Percentiles rank a stretch among this genome's conserved stretches.
Conservation (phyloP, 2,888 invertebrate genomes). For the Willowsia nigromaculata region DNA sequence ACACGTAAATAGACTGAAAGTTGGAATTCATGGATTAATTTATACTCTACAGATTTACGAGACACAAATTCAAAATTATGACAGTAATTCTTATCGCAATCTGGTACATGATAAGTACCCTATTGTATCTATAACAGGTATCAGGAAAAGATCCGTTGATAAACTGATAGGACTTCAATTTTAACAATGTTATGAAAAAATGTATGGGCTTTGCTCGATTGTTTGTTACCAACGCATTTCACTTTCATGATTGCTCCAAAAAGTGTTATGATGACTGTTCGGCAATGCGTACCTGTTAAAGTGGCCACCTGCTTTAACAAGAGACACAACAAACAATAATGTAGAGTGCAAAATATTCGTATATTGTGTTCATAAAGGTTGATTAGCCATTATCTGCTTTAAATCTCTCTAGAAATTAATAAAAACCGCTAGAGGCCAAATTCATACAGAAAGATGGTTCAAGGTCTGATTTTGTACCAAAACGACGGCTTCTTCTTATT, state of each 20-base stretch:
- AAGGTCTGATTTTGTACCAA: not conserved
- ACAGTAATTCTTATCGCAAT: constrained; percentile 10
- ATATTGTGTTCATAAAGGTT: too few relatives aligned
- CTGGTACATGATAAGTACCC: not conserved
- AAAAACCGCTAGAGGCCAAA: not conserved
- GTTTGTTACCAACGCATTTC: too few relatives aligned
- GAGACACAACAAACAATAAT: too few relatives aligned
- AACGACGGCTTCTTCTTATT: not conserved
- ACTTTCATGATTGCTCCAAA: not conserved
- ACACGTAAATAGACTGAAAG: not conserved
- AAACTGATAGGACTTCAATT: too few relatives aligned
- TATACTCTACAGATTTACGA: constrained; percentile 11
- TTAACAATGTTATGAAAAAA: too few relatives aligned
- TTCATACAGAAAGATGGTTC: not conserved
- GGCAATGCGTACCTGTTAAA: not conserved
- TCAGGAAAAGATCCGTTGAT: too few relatives aligned
- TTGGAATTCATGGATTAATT: constrained; percentile 3
- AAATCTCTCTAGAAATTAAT: not conserved
- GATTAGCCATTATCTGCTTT: too few relatives aligned
- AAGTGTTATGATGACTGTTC: not conserved
- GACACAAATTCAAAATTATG: not conserved
- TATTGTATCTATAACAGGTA: not conserved
- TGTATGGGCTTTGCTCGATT: too few relatives aligned
- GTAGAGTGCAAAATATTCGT: too few relatives aligned
- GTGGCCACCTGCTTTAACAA: too few relatives aligned